Base-by-base conservation (phyloP, 2,113 vertebrate species). In the Willisornis vidua region DNA sequence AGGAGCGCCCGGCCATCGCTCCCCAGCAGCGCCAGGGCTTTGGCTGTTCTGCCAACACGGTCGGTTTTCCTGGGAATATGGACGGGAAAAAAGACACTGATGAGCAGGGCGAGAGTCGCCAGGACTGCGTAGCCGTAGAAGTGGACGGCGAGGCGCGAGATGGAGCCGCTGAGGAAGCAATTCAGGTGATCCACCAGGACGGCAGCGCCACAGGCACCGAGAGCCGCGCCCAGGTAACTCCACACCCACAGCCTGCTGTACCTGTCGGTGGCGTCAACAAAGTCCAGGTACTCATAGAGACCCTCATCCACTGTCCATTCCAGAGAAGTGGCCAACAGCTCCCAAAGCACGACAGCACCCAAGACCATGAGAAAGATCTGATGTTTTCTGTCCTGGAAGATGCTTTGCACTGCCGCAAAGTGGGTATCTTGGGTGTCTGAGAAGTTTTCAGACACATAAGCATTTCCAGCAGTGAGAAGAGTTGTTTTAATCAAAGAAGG, bases 281-380 rank as follows among this genome's bases (percentile, higher is more conserved):
- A 98, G 93, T 99, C 99, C 6, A 99, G 96, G 57, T 99, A 99
- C 48, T 99, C 99, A 2, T 98, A 99, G 26, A 99, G 95, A 13
- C 98, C 98, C 49, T 99, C 99, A 5, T 99, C 98, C 1, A 97
- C 98, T 7, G 97, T 97, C 98, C 98, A 97, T 20, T 98, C 98
- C 13, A 99, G 73, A 18, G 98, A 98, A 4, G 98, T 94, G 1
- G 98, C 87, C 45, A 96, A 46, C 28, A 96, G 86, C 89, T 98
- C 98, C 99, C 98, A 99, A 62, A 98, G 37, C 5, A 97, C 90
- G 14, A 98, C 29, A 2, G 82, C 75, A 20, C 98, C 95, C 76
- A 99, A 94, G 1, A 97, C 88, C 85, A 99, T 80, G 73, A 98
- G 94, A 90, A 99, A 98, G 71, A 98, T 96, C 89, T 98, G 97